Conservation (phyloP, 2,888 invertebrate genomes). For the Ophonus ardosiacus region DNA sequence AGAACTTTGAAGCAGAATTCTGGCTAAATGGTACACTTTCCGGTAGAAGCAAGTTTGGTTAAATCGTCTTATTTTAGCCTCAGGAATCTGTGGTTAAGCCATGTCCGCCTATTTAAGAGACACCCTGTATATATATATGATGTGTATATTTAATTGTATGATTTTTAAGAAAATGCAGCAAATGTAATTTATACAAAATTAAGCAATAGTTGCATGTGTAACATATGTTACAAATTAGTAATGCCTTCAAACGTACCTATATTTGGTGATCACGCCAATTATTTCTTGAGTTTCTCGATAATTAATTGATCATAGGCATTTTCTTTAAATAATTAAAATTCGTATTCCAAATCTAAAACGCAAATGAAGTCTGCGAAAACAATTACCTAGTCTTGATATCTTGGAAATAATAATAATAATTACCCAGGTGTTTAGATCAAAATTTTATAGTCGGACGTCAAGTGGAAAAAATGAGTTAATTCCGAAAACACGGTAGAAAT, state of each 20-base stretch:
- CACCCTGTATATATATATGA: no score
- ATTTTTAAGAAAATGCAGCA: no score
- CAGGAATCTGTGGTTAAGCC: no score
- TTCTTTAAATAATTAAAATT: background rate
- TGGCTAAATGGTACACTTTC: no score
- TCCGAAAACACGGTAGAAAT: background rate
- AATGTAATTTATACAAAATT: no score
- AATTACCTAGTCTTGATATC: background rate
- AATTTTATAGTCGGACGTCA: background rate
- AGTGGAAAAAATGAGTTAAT: background rate
- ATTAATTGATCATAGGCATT: background rate
- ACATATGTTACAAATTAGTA: background rate
- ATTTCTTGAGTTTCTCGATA: background rate
- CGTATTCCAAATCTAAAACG: background rate
- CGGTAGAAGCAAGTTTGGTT: no score
- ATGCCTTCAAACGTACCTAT: background rate
- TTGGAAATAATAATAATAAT: background rate
- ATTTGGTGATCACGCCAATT: background rate
- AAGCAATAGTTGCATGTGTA: background rate
- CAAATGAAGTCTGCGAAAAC: background rate
- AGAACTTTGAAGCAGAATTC: no score
- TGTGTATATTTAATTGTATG: no score
- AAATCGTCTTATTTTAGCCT: no score
- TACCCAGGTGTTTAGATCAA: constrained; percentile 2
- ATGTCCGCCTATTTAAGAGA: no score